A percentile compares a stretch with the other conserved stretches of the same genome.
Conservation (phyloP, 2,797 vertebrate genomes). For the Acipenser ruthenus region DNA sequence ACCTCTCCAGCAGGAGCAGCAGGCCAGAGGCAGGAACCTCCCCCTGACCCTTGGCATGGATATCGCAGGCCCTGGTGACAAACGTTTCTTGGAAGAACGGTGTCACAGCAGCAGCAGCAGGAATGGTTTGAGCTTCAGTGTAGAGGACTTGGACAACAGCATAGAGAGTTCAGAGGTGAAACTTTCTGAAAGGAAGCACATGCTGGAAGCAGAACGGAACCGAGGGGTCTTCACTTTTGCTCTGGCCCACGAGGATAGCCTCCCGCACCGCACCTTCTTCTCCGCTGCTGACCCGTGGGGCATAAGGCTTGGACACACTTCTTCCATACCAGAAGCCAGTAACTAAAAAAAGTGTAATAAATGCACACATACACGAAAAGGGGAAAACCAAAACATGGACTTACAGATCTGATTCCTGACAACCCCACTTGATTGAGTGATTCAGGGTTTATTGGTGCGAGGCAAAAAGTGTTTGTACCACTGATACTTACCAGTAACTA, state of each 20-base stretch:
- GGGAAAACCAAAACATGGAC: neutral
- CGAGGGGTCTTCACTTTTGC: slow-evolving; percentile 75
- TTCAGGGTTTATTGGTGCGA: neutral
- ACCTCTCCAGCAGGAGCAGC: slow-evolving; percentile 29
- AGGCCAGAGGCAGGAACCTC: slow-evolving; percentile 44
- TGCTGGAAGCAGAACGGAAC: slow-evolving; percentile 72
- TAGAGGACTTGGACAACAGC: slow-evolving; percentile 45
- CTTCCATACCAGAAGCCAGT: slow-evolving; percentile 76
- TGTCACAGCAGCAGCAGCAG: slow-evolving; percentile 37
- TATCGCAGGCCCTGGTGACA: slow-evolving; percentile 51
- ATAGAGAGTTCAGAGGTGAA: slow-evolving; percentile 70
- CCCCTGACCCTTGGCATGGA: slow-evolving; percentile 37
- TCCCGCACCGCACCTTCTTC: slow-evolving; percentile 77
- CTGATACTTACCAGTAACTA: neutral
- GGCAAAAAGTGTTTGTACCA: neutral
- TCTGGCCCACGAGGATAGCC: slow-evolving; percentile 76
- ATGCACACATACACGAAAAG: neutral
- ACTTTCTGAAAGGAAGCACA: slow-evolving; percentile 65
- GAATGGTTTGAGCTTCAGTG: slow-evolving; percentile 45
- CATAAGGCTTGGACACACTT: slow-evolving; percentile 71
- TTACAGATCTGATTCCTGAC: neutral
- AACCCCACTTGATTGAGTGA: neutral
- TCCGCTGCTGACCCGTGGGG: slow-evolving; percentile 79
- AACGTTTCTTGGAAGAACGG: slow-evolving; percentile 50
- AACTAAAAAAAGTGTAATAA: slow-evolving; percentile 54